A percentile compares a stretch with the other conserved stretches of the same genome.
Evolutionary conservation across 2,888 invertebrate genomes (phyloP).

Genomic region (Diplazon laetatorius): DNA sequence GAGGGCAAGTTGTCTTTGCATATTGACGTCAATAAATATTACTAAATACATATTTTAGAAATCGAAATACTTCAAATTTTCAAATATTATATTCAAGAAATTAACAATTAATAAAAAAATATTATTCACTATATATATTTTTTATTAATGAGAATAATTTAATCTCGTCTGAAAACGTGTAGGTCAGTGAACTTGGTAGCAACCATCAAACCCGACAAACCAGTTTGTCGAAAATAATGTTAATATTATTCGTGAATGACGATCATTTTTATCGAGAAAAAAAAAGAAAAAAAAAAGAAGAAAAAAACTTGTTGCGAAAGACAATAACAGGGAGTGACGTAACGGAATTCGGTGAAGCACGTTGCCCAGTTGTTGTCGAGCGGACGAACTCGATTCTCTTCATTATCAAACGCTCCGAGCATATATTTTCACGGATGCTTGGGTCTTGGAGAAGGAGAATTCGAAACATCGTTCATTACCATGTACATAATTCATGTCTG

Average conservation of each 20-base stretch:
- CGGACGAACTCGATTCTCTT: background rate
- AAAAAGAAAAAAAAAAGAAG: too few relatives aligned
- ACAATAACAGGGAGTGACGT: conserved; percentile 23
- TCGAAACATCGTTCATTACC: conserved; percentile 6
- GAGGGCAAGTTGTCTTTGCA: too few relatives aligned
- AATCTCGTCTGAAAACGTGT: background rate
- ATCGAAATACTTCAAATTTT: too few relatives aligned
- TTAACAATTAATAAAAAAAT: too few relatives aligned
- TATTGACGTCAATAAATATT: too few relatives aligned
- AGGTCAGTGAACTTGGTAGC: conserved; percentile 41
- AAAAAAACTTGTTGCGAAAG: background rate
- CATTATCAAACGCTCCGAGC: background rate
- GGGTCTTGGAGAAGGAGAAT: background rate
- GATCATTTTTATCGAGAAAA: background rate
- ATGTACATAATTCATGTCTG: background rate
- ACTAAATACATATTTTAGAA: too few relatives aligned
- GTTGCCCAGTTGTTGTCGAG: conserved; percentile 15
- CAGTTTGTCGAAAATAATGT: conserved; percentile 7
- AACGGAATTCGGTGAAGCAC: conserved; percentile 1
- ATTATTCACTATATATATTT: too few relatives aligned
- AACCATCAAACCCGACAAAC: conserved; percentile 6
- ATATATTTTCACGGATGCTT: conserved; percentile 19
- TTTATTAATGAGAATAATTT: too few relatives aligned
- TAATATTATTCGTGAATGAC: background rate
- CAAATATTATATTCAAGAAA: too few relatives aligned